phyloP scores from a whole-genome alignment of 2,888 invertebrate species.

The Ornithoptera alexandrae region DNA sequence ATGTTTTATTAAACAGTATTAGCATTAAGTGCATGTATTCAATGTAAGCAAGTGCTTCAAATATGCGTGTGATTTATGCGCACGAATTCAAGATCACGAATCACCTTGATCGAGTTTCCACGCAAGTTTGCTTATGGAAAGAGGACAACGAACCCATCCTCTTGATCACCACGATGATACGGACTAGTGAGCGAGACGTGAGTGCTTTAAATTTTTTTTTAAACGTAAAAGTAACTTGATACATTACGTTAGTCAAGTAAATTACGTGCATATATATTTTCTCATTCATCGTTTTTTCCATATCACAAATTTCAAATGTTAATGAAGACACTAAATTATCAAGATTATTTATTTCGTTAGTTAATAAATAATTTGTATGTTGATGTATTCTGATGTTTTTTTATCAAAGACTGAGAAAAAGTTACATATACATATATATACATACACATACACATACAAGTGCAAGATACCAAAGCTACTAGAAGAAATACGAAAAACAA shows the following conservation, averaged over 20 bases:
- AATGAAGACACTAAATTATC: not conserved
- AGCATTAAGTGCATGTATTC: too few species aligned
- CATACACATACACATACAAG: too few species aligned
- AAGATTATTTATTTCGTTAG: not conserved
- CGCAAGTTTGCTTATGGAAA: conserved; percentile 66
- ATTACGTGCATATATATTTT: not conserved
- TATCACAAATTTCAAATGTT: not conserved
- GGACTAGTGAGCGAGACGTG: conserved; percentile 13
- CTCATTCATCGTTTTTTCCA: not conserved
- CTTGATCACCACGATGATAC: conserved; percentile 14
- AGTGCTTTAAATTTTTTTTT: not conserved
- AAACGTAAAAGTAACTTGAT: not conserved
- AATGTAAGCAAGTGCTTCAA: too few species aligned
- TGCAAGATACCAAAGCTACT: too few species aligned
- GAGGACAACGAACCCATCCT: conserved; percentile 53
- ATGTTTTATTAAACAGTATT: too few species aligned
- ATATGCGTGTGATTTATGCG: too few species aligned
- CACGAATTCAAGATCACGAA: conserved; percentile 44
- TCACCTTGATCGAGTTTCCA: conserved; percentile 74
- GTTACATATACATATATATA: too few species aligned
- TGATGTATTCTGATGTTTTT: too few species aligned
- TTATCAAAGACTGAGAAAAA: too few species aligned
- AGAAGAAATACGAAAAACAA: too few species aligned
- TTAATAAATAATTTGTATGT: not conserved
- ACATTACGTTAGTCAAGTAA: not conserved